Evolutionary conservation across 2,113 vertebrate genomes (phyloP), one percentile per base, ranked within the genome.

Genomic region (Nanorana parkeri): DNA sequence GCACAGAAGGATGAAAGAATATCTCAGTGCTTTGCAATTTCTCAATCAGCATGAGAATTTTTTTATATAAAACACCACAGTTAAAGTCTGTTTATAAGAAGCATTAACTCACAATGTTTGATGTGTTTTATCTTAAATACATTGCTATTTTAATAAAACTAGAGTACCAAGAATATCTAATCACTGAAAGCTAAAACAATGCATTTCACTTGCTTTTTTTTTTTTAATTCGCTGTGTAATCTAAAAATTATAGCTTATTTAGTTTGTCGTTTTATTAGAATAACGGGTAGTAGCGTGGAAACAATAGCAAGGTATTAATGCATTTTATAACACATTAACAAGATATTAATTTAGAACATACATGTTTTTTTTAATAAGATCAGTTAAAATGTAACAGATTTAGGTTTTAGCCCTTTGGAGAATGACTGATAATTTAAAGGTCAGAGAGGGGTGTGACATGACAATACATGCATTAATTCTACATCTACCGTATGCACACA

Each of bases 391-490:
- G 77, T 36, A 51, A 79, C 55, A 55, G 77, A 68, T 79, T 79
- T 79, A 67, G 58, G 77, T 21, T 68, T 79, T 68, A 68, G 77
- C 77, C 64, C 68, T 56, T n/a, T 20, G 58, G 26, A 79, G 32
- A 55, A 68, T 58, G 21, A 79, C 11, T 23, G 77, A 79, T 78
- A 58, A 79, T 58, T 58, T 79, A 79, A 68, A 79, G 77, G 65
- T 68, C 77, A 58, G 52, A 24, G 65, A 67, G 76, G 76, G 77
- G 54, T 36, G 52, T 32, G 51, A 79, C 20, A 41, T 5, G 20
- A n/a, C 51, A 36, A 51, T 17, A 56, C 28, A 58, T 21, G 20
- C 23, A 78, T 66, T 28, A 55, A 68, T 56, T 78, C 24, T 23
- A n/a, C 29, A 28, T 66, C 47, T 13, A 36, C 17, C 36, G 2